These are phyloP conservation scores for Catharus bicknelli DNA, from an alignment of 2,113 vertebrate species.

Conservation along the genomic window DNA sequence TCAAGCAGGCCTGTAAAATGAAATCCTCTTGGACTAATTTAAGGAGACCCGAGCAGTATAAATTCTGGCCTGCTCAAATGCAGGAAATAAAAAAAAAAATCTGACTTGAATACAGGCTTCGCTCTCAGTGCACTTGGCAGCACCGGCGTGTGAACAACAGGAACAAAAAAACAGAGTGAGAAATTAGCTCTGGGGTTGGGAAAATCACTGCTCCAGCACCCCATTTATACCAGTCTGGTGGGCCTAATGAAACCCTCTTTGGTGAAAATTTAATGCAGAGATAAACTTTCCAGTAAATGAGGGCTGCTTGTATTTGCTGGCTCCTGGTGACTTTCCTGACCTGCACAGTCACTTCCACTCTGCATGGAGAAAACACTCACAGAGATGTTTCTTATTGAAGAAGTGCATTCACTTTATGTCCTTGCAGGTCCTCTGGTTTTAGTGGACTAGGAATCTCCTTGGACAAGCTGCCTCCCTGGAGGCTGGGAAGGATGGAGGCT, in stretches of 20 bases:
- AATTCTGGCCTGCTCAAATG: constrained; percentile 76
- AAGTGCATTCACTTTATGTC: not conserved
- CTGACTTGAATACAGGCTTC: constrained; percentile 52
- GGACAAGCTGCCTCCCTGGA: fast-evolving
- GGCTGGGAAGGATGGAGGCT: not conserved
- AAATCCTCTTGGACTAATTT: constrained; percentile 81
- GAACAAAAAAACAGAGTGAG: not conserved
- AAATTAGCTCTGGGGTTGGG: constrained; percentile 31
- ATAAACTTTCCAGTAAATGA: constrained; percentile 63
- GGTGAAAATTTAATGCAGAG: constrained; percentile 56
- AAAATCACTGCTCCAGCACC: not conserved
- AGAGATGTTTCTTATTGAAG: constrained; percentile 28
- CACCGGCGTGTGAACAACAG: not conserved
- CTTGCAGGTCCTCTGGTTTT: not conserved
- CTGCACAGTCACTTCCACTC: not conserved
- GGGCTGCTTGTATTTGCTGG: not conserved
- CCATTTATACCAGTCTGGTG: constrained; percentile 26
- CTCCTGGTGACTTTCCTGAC: constrained; percentile 23
- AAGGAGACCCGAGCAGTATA: constrained; percentile 76
- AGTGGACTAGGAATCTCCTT: not conserved
- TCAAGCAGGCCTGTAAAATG: constrained; percentile 80
- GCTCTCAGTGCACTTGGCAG: not conserved
- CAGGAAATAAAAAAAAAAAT: constrained; percentile 66
- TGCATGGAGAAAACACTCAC: not conserved
- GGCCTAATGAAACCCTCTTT: constrained; percentile 52